Percentiles rank a stretch among this genome's conserved stretches.
Evolutionary conservation across 2,113 vertebrate species (phyloP).

Genomic region (Aplodontia rufa): DNA sequence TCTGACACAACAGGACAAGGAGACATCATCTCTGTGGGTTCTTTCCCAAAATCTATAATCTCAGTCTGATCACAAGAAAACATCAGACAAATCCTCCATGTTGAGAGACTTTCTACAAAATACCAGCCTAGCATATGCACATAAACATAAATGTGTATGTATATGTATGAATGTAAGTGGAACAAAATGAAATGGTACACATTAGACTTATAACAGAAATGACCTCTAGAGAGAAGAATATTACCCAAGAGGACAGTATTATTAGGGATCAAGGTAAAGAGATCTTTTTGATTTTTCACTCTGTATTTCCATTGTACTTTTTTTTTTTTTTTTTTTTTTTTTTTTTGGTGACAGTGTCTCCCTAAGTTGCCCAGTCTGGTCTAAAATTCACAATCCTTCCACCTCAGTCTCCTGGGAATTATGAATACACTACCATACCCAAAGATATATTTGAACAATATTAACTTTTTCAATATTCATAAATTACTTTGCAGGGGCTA

Average conservation of each 20-base stretch:
- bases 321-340: too few relatives aligned
- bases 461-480: slow-evolving; percentile 19
- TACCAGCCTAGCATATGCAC: neutral
- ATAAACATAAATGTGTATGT: neutral
- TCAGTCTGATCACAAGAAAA: too few relatives aligned
- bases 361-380: too few relatives aligned
- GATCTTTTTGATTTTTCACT: neutral
- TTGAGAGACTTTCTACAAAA: too few relatives aligned
- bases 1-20: too few relatives aligned
- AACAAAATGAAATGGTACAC: neutral
- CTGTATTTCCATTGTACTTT: neutral
- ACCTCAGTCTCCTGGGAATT: too few relatives aligned
- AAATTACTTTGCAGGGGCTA: neutral
- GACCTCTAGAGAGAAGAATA: neutral
- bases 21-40: too few relatives aligned
- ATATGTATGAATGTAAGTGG: neutral
- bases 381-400: too few relatives aligned
- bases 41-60: too few relatives aligned
- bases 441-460: neutral
- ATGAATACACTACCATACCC: too few relatives aligned
- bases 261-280: neutral
- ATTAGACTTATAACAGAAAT: neutral
- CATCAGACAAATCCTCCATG: too few relatives aligned
- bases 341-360: too few relatives aligned
- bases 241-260: neutral